Evolutionary conservation across 2,797 vertebrate genomes (phyloP).

Genomic region (Hephaestus fuliginosus): DNA sequence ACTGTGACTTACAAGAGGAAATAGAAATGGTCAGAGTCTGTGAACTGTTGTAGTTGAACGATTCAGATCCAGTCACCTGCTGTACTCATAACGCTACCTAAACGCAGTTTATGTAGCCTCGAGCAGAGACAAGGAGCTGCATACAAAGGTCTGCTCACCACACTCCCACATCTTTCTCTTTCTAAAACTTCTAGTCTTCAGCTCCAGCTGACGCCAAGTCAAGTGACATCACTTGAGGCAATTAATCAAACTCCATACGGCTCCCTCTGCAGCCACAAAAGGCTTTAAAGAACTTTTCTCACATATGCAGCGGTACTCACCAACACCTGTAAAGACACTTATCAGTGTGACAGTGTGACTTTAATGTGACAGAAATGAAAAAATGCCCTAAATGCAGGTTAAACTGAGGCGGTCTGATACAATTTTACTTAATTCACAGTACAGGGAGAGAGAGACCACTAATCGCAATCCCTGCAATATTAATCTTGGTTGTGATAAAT

Average conservation of each 20-base stretch:
- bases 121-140: too few relatives aligned
- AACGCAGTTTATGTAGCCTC: too few relatives aligned
- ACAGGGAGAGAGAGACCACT: neutral
- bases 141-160: neutral
- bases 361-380: slow-evolving; percentile 2
- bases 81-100: too few relatives aligned
- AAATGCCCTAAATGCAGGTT: neutral
- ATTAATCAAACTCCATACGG: neutral
- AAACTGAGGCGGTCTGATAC: neutral
- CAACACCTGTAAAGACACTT: neutral
- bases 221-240: neutral
- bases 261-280: neutral
- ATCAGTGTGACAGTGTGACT: neutral
- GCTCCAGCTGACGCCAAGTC: neutral
- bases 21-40: too few relatives aligned
- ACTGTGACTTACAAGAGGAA: too few relatives aligned
- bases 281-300: neutral
- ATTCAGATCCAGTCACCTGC: too few relatives aligned
- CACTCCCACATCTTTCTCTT: neutral
- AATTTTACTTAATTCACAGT: neutral
- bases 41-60: too few relatives aligned
- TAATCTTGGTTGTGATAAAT: neutral
- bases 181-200: neutral
- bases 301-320: neutral
- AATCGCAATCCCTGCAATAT: neutral